phyloP scores from a whole-genome alignment of 2,888 invertebrate genomes.

The Eristalinus sepulchralis region DNA sequence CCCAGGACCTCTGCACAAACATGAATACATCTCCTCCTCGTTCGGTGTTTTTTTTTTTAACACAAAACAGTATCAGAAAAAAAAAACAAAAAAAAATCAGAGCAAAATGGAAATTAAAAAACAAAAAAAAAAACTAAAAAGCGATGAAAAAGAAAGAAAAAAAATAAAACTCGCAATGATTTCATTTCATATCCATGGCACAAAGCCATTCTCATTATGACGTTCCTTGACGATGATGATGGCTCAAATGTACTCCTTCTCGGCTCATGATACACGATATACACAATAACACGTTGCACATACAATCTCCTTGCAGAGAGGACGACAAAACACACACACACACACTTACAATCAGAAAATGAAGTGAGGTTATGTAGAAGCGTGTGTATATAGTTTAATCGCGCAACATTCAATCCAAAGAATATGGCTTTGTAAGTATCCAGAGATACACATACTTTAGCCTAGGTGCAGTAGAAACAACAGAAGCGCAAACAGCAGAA shows the following conservation, averaged over 20 bases:
- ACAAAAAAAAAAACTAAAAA: slow-evolving; percentile 1
- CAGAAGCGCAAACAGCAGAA: slow-evolving; percentile 42
- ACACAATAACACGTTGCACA: slow-evolving; percentile 39
- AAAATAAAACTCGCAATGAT: slow-evolving; percentile 33
- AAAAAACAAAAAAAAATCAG: background rate
- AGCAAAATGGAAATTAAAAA: slow-evolving; percentile 31
- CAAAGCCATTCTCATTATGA: slow-evolving; percentile 51
- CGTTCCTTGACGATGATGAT: slow-evolving; percentile 39
- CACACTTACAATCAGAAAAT: background rate
- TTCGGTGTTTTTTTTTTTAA: background rate
- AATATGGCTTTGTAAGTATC: slow-evolving; percentile 34
- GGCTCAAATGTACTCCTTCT: slow-evolving; percentile 25
- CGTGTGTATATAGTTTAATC: slow-evolving; percentile 24
- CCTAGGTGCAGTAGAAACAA: slow-evolving; percentile 43
- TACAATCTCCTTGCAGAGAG: slow-evolving; percentile 24
- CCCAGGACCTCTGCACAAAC: background rate
- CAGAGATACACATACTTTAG: slow-evolving; percentile 29
- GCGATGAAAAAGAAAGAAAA: background rate
- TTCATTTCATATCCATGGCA: slow-evolving; percentile 53
- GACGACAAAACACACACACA: background rate
- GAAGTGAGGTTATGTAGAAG: background rate
- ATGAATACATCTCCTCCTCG: background rate
- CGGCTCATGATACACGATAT: slow-evolving; percentile 15
- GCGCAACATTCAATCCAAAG: slow-evolving; percentile 37
- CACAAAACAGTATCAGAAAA: background rate